phyloP scores from a whole-genome alignment of 1,140 invertebrate species.

The Fopius arisanus region DNA sequence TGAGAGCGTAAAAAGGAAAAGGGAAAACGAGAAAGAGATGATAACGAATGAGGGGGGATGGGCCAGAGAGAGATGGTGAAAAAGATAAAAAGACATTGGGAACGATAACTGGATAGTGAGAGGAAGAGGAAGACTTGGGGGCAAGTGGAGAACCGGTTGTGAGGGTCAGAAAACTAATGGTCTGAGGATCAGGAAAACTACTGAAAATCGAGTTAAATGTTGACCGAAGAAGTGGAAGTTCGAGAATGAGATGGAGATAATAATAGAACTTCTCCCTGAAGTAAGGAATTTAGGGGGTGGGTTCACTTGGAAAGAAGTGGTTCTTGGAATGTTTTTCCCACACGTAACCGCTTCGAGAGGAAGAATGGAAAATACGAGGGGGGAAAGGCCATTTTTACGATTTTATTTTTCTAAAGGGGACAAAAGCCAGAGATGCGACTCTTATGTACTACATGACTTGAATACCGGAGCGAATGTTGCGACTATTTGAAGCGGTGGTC shows the following conservation, averaged over 20 bases:
- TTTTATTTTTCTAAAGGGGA: no score
- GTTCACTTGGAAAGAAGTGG: neutral
- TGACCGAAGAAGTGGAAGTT: slow-evolving; percentile 23
- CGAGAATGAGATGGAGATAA: neutral
- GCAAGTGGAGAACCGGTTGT: slow-evolving; percentile 29
- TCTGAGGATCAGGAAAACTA: slow-evolving; percentile 12
- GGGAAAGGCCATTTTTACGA: no score
- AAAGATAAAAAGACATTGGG: slow-evolving; percentile 33
- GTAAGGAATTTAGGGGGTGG: neutral
- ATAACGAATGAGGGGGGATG: slow-evolving; percentile 15
- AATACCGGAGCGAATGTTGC: no score
- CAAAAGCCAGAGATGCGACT: no score
- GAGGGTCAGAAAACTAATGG: slow-evolving; percentile 26
- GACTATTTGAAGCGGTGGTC: no score
- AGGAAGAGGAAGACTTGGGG: slow-evolving; percentile 21
- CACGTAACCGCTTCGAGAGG: no score
- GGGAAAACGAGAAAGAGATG: no score
- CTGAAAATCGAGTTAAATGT: slow-evolving; percentile 16
- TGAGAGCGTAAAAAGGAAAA: no score
- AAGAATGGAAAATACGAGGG: no score
- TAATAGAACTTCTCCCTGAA: neutral
- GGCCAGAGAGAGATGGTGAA: slow-evolving; percentile 25
- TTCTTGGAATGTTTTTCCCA: neutral
- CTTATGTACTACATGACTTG: no score
- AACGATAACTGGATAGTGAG: slow-evolving; percentile 25